A percentile compares a stretch with the other conserved stretches of the same genome.
phyloP scores from a whole-genome alignment of 2,797 vertebrate genomes.

The Xenopus petersii region DNA sequence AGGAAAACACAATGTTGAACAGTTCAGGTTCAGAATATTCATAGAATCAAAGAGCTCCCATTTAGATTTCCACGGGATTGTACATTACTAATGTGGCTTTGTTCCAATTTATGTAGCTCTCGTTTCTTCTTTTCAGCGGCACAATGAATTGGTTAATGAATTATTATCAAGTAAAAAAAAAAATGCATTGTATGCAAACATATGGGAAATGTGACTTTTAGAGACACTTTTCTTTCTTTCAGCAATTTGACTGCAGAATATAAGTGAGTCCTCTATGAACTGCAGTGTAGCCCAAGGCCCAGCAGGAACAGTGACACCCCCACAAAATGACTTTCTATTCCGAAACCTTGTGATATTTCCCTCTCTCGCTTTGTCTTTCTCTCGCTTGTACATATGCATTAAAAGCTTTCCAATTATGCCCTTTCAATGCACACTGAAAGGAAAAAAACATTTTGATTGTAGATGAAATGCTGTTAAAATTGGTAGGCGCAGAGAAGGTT shows the following conservation, averaged over 20 bases:
- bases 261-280: constrained; percentile 20
- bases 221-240: neutral
- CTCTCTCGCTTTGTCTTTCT: constrained; percentile 32
- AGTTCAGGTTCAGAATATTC: no score
- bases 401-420: constrained; percentile 48
- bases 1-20: no score
- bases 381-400: constrained; percentile 27
- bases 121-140: no score
- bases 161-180: no score
- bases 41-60: no score
- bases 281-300: constrained; percentile 23
- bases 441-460: constrained; percentile 45
- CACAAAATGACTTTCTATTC: constrained; percentile 42
- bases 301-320: constrained; percentile 39
- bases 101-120: no score
- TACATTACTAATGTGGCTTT: no score
- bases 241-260: neutral
- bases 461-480: constrained; percentile 47
- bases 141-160: no score
- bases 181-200: no score
- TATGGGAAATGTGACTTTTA: no score
- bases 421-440: constrained; percentile 42
- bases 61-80: no score
- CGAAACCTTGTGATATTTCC: constrained; percentile 33
- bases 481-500: constrained; percentile 41